Evolutionary conservation across 2,888 invertebrate species (phyloP).

Genomic region (Platypus cylindrus): DNA sequence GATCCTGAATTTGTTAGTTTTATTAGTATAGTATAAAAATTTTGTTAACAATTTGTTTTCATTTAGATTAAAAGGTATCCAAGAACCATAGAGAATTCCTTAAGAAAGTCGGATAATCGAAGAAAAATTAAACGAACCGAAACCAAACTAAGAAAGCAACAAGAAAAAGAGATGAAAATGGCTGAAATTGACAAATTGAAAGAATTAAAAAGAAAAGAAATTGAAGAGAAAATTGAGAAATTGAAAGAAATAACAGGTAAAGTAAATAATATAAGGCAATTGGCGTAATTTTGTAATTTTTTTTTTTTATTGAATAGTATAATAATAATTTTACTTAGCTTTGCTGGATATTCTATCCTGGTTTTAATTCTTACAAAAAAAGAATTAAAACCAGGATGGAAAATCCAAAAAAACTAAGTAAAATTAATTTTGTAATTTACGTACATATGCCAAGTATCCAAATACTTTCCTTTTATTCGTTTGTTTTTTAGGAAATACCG

Average conservation of each 20-base stretch:
- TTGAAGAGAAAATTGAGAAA: constrained; percentile 75
- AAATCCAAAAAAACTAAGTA: no score
- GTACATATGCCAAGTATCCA: no score
- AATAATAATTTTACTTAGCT: neutral
- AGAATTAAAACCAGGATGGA: no score
- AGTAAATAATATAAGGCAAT: neutral
- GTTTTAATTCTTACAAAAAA: no score
- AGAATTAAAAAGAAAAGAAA: constrained; percentile 78
- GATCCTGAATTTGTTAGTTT: constrained; percentile 72
- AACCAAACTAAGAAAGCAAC: constrained; percentile 56
- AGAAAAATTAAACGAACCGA: constrained; percentile 69
- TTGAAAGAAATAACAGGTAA: constrained; percentile 79
- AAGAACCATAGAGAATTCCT: constrained; percentile 64
- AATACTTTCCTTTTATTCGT: no score
- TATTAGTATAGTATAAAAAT: neutral
- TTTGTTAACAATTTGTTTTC: neutral
- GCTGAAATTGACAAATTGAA: constrained; percentile 82
- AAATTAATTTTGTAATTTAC: neutral
- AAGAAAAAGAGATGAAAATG: constrained; percentile 67
- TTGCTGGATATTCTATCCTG: neutral
- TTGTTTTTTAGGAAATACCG: constrained; percentile 30
- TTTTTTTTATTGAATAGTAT: neutral
- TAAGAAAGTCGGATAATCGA: constrained; percentile 68
- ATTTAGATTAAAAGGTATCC: constrained; percentile 78
- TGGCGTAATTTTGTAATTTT: neutral